These are phyloP conservation scores for Aphidius ervi DNA, from an alignment of 1,140 invertebrate species.

Conservation along the genomic window DNA sequence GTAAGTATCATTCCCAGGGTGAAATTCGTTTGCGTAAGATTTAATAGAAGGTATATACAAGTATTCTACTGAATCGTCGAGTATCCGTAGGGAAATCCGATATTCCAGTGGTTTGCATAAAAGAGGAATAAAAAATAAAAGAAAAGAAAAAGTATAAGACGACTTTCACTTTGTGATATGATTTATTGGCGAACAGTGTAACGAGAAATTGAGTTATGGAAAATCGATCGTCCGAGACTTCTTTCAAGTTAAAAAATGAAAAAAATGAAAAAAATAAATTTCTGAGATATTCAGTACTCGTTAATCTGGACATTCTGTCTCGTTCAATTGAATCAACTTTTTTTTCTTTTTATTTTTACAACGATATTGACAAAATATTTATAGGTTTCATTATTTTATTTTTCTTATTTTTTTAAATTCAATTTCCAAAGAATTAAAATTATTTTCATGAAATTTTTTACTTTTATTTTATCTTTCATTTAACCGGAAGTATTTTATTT, in stretches of 20 bases:
- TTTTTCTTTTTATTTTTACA: conserved; percentile 13
- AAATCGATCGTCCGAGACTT: conserved; percentile 16
- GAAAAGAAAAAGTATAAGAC: not conserved
- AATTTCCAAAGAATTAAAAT: not conserved
- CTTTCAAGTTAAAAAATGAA: not conserved
- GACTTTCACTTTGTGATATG: conserved; percentile 18
- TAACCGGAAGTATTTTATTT: no score
- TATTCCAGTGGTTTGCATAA: conserved; percentile 20
- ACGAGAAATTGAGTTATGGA: conserved; percentile 20
- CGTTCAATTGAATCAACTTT: not conserved
- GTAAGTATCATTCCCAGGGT: not conserved
- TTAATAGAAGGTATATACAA: conserved; percentile 10
- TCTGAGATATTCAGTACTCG: conserved; percentile 16
- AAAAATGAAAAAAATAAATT: not conserved
- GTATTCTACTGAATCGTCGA: conserved; percentile 8
- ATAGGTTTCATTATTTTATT: conserved; percentile 7
- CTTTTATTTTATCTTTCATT: no score
- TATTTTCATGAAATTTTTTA: not conserved
- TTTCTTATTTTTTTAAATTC: not conserved
- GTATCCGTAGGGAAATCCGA: conserved; percentile 17
- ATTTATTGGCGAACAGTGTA: conserved; percentile 15
- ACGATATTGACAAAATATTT: conserved; percentile 2
- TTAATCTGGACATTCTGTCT: conserved; percentile 13
- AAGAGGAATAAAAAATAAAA: not conserved
- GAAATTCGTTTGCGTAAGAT: conserved; percentile 12